Base-by-base conservation (phyloP, 2,797 vertebrate genomes). In the Huso huso region DNA sequence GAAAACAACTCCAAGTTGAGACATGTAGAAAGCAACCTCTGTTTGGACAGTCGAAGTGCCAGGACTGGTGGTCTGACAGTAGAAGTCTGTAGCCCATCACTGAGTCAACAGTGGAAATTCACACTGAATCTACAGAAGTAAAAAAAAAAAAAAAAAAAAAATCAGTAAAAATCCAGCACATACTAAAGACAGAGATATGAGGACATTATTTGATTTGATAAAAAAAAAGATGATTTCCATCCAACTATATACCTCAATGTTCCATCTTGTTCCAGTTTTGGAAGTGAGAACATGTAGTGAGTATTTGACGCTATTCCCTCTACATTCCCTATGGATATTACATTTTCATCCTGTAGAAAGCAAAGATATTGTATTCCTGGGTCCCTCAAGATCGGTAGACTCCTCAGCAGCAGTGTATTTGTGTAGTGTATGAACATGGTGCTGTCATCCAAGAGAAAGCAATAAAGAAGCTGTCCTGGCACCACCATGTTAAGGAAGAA, bases 91-190 rank as follows among this genome's bases (percentile, higher is more conserved):
- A 87, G 87, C 75, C 91, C 93, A 1, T 93, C 93, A 8, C 90
- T 99, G 71, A 95, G 91, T 7, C 97, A 99, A 71, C 96, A 98
- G 80, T 99, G 97, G 97, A 99, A 99, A 82, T 99, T 99, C 90
- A 95, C 97, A 64, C 94, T 99, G 62, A 99, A 99, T 77, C 86
- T 99, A 80, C 96, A 99, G 83, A 95, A 91, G 72, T 99, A 98
- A 90, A 74, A 37, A 37, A 37, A 4, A 37, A 4, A 37, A 4
- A 37, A 37, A 37, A 4, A 37, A 4, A 37, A 3, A 37, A 37
- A 50, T 62, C 65, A 69, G 63, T 11, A 62, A 9, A 62, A 67
- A 48, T 15, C 61, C 61, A 59, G 51, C 55, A 64, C 51, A 37
- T 63, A 68, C 58, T 23, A 9, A 70, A 73, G 77, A 76, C 74